Conservation (phyloP, 2,888 invertebrate species). For the Formica aserva region DNA sequence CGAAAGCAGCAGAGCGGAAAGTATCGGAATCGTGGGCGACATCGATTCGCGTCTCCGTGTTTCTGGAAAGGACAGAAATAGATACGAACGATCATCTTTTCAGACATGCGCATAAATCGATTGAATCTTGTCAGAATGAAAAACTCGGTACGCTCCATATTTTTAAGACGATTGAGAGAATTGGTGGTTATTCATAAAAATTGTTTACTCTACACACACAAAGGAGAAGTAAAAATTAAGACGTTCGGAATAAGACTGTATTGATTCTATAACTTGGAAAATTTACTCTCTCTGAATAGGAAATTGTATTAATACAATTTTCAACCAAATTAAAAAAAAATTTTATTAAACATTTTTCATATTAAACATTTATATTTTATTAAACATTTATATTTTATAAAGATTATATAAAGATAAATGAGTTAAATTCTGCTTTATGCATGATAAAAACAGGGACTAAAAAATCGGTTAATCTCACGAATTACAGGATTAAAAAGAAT, state of each 20-base stretch:
- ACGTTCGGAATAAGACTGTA: not conserved
- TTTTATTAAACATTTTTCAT: not conserved
- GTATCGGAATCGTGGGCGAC: constrained; percentile 59
- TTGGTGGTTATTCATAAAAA: constrained; percentile 3
- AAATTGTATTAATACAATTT: not conserved
- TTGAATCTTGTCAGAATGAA: constrained; percentile 34
- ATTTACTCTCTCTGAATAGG: not conserved
- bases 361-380: not conserved
- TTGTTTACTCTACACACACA: not conserved
- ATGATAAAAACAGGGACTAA: not conserved
- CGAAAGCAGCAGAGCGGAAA: constrained; percentile 61
- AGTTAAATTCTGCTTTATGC: not conserved
- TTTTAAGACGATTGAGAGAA: not conserved
- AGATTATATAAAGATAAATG: not conserved
- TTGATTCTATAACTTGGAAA: not conserved
- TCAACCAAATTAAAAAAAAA: not conserved
- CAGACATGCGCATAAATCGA: constrained; percentile 42
- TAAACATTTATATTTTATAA: not conserved
- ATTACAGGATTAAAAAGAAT: constrained; percentile 27
- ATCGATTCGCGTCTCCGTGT: constrained; percentile 60
- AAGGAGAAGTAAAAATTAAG: not conserved
- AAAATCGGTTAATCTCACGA: constrained; percentile 2
- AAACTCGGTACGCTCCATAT: not conserved
- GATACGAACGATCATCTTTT: constrained; percentile 52
- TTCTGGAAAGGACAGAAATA: constrained; percentile 52